A percentile compares a stretch with the other conserved stretches of the same genome.
These are phyloP conservation scores for Cynopterus sphinx DNA, from an alignment of 2,797 vertebrate genomes.

Conservation along the genomic window DNA sequence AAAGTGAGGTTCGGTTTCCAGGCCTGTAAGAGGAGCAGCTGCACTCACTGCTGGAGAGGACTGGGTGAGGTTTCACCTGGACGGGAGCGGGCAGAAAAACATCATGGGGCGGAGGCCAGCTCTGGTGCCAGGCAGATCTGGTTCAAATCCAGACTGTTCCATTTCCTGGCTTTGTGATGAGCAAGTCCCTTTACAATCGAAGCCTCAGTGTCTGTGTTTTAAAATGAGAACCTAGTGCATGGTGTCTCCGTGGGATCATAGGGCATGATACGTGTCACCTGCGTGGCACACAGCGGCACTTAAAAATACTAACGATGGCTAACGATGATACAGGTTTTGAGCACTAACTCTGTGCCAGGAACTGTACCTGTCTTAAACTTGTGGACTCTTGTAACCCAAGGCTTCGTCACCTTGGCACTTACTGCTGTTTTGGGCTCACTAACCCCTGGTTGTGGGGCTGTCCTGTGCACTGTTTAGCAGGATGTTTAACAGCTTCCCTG, in stretches of 20 bases:
- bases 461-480: not conserved
- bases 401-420: not conserved
- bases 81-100: not conserved
- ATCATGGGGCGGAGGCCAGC: not conserved
- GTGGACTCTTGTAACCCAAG: not conserved
- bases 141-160: not conserved
- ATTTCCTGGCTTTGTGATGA: not conserved
- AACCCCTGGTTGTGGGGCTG: too few species aligned
- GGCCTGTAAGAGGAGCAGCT: not conserved
- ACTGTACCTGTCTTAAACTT: not conserved
- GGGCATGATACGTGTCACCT: rapidly evolving
- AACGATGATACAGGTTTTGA: not conserved
- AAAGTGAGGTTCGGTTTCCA: not conserved
- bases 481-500: rapidly evolving
- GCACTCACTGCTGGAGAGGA: rapidly evolving
- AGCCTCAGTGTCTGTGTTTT: not conserved
- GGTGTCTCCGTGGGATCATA: rapidly evolving
- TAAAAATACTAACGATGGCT: rapidly evolving
- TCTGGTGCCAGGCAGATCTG: not conserved
- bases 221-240: rapidly evolving
- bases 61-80: not conserved
- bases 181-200: not conserved
- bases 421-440: rapidly evolving
- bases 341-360: not conserved
- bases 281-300: rapidly evolving